Base-by-base conservation (phyloP, 2,888 invertebrate species). In the Notodonta dromedarius region DNA sequence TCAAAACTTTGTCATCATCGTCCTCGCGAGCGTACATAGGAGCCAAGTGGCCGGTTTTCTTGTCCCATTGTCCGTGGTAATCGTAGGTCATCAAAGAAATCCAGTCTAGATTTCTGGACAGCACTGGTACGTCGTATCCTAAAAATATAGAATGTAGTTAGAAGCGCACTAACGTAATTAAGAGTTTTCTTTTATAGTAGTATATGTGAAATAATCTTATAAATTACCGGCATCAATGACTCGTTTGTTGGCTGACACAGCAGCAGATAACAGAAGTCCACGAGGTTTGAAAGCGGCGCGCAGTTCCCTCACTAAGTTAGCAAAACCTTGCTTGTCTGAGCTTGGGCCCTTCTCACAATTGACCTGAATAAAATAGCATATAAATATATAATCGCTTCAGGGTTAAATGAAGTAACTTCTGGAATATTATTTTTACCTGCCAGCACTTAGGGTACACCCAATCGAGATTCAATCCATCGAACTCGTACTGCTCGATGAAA, bases 401-500 rank as follows among this genome's bases (percentile, higher is more conserved):
- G 6, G 11, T 5, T 5, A n/a, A 46, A n/a, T 46, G n/a, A 11
- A 9, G 42, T 2, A 5, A 13, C n/a, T n/a, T 46, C 13, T n/a
- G 5, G 13, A 46, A n/a, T 46, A 5, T 46, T 46, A 0, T 46
- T 59, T 80, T 79, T 60, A 96, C 96, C 94, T 98, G 98, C 98
- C 98, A 98, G 81, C 98, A 98, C 68, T 96, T 97, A 0, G 98
- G 98, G 85, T 98, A 98, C 82, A 98, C 98, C 98, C 98, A 98
- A 83, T 98, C 98, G 40, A 98, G 93, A 86, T 99, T 98, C 50
- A 99, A 90, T 5, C 99, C 99, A 80, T 98, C 98, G 74, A 98
- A 98, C 60, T 95, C 95, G 75, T 97, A 95, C 67, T 96, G 95
- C 65, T 96, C 95, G 61, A 98, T 95, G 80, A 98, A 98, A 73